These are phyloP conservation scores for Polydrusus cervinus DNA, from an alignment of 2,888 invertebrate species.

Conservation along the genomic window DNA sequence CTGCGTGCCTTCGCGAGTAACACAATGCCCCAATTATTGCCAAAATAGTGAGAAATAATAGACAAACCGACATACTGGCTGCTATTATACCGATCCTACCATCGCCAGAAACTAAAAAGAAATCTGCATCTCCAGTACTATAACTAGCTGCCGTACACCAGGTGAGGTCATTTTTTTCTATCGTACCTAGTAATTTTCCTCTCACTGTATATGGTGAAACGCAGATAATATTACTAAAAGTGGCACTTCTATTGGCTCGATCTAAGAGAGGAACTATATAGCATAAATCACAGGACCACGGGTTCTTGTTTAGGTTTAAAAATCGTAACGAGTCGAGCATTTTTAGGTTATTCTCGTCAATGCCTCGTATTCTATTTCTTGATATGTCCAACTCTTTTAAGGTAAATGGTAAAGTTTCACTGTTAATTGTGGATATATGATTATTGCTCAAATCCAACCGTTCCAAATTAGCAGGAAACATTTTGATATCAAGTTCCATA, in stretches of 20 bases:
- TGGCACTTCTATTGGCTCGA: slow-evolving; percentile 74
- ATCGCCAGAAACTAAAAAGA: slow-evolving; percentile 73
- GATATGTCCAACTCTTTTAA: slow-evolving; percentile 82
- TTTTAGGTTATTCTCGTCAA: slow-evolving; percentile 73
- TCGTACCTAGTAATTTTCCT: slow-evolving; percentile 71
- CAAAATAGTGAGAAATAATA: slow-evolving; percentile 71
- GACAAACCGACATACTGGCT: slow-evolving; percentile 75
- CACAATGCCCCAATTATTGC: slow-evolving; percentile 74
- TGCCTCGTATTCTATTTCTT: slow-evolving; percentile 79
- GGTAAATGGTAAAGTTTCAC: slow-evolving; percentile 74
- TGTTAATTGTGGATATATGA: slow-evolving; percentile 75
- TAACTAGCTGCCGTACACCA: slow-evolving; percentile 75
- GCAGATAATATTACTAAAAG: slow-evolving; percentile 75
- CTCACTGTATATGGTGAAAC: slow-evolving; percentile 75
- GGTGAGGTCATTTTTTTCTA: slow-evolving; percentile 70
- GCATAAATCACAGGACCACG: slow-evolving; percentile 82
- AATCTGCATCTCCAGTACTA: slow-evolving; percentile 73
- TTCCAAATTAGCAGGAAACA: slow-evolving; percentile 76
- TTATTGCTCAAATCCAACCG: slow-evolving; percentile 83
- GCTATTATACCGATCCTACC: slow-evolving; percentile 74
- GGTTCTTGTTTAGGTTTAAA: slow-evolving; percentile 75
- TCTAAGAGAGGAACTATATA: slow-evolving; percentile 76
- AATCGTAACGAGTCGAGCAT: slow-evolving; percentile 61
- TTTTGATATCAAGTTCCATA: slow-evolving; percentile 73
- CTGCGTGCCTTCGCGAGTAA: slow-evolving; percentile 82